Conservation (phyloP, 37 sponge, comb jelly and placozoan genomes). For the Oopsacas minuta region DNA sequence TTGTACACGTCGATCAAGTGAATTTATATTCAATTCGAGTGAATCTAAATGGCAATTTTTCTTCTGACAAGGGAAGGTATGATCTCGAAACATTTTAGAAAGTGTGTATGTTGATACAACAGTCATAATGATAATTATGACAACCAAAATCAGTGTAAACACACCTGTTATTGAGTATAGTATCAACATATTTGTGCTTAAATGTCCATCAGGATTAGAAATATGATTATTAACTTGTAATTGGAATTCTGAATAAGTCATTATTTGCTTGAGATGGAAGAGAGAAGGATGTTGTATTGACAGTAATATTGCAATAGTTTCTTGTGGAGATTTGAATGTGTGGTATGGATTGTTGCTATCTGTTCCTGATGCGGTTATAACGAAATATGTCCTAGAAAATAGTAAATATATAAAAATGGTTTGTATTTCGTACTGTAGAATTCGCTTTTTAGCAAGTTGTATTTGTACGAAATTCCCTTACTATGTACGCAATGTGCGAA, state of each 20-base stretch:
- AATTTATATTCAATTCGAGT: neutral
- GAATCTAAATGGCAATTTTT: neutral
- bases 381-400: neutral
- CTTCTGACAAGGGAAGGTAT: neutral
- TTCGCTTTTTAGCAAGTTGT: too few relatives aligned
- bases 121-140: neutral
- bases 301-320: neutral
- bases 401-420: neutral
- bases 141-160: neutral
- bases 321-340: neutral
- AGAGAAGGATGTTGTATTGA: neutral
- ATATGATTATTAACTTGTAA: neutral
- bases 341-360: neutral
- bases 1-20: neutral
- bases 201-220: neutral
- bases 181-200: neutral
- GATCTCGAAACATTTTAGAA: neutral
- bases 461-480: too few relatives aligned
- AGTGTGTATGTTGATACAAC: constrained; percentile 3
- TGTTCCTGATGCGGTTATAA: neutral
- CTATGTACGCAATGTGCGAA: too few relatives aligned
- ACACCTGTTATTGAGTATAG: neutral
- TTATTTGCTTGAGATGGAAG: neutral
- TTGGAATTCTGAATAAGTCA: neutral
- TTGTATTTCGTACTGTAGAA: too few relatives aligned